phyloP scores from a whole-genome alignment of 2,113 vertebrate species.

The Ailuropoda melanoleuca region DNA sequence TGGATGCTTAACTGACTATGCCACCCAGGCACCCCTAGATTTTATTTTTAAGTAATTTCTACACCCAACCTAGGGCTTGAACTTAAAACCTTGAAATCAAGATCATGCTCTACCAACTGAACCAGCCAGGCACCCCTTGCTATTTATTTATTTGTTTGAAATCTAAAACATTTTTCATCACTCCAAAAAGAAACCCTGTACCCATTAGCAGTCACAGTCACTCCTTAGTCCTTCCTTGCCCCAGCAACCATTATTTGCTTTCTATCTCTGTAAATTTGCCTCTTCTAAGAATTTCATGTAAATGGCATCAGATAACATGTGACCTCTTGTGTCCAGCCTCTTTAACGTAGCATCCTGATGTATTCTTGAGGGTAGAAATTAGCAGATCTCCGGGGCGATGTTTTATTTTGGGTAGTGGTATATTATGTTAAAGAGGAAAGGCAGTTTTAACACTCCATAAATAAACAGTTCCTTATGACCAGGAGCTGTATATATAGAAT shows the following conservation, averaged over 20 bases:
- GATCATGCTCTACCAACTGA: neutral
- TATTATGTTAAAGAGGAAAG: constrained; percentile 41
- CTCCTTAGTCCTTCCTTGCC: neutral
- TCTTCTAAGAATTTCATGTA: neutral
- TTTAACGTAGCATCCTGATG: neutral
- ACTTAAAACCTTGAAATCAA: neutral
- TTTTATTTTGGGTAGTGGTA: constrained; percentile 42
- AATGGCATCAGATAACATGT: neutral
- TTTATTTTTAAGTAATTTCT: neutral
- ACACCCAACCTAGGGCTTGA: neutral
- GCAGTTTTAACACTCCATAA: constrained; percentile 40
- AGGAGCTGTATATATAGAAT: constrained; percentile 17
- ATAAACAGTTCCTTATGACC: constrained; percentile 13
- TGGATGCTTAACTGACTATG: neutral
- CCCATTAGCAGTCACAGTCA: neutral
- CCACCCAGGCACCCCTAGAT: neutral
- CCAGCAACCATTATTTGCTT: neutral
- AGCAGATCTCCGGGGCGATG: neutral
- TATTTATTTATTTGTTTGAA: neutral
- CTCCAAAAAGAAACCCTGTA: neutral
- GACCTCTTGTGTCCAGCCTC: neutral
- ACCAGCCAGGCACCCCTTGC: neutral
- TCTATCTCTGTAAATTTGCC: neutral
- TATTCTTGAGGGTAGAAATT: constrained; percentile 1
- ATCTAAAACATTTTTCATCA: neutral